These are phyloP conservation scores for Stigmatopora argus DNA, from an alignment of 2,113 vertebrate genomes.

Conservation along the genomic window DNA sequence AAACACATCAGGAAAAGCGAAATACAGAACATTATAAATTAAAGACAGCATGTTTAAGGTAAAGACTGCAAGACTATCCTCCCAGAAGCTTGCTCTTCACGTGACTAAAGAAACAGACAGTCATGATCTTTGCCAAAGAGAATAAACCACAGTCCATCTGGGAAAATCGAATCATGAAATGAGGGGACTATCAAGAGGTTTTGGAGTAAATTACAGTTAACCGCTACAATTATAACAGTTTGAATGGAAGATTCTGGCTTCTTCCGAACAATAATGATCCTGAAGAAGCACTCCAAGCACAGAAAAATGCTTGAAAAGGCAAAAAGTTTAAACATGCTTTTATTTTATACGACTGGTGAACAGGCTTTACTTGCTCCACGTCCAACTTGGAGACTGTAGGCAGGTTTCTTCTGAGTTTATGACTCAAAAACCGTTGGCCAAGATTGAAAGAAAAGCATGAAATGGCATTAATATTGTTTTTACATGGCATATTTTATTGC, in stretches of 20 bases:
- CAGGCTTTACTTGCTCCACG: slow-evolving; percentile 1
- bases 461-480: slow-evolving; percentile 11
- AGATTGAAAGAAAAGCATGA: slow-evolving; percentile 6
- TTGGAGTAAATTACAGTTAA: background rate
- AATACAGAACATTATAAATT: background rate
- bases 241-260: background rate
- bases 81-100: background rate
- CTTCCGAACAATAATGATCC: slow-evolving; percentile 1
- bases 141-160: slow-evolving; percentile 1
- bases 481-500: slow-evolving; percentile 9
- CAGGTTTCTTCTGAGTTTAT: slow-evolving; percentile 25
- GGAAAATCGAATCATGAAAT: slow-evolving; percentile 1
- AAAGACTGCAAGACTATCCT: background rate
- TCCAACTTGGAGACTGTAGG: slow-evolving; percentile 14
- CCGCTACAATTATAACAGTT: background rate
- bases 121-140: slow-evolving; percentile 1
- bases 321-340: background rate
- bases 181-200: background rate
- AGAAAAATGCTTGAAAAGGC: background rate
- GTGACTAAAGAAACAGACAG: background rate
- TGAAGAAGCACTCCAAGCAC: background rate
- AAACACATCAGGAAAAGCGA: background rate
- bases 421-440: background rate
- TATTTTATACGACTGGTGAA: background rate
- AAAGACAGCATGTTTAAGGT: background rate